Base-by-base conservation (phyloP, 2,113 vertebrate genomes). In the Uropsilus gracilis region DNA sequence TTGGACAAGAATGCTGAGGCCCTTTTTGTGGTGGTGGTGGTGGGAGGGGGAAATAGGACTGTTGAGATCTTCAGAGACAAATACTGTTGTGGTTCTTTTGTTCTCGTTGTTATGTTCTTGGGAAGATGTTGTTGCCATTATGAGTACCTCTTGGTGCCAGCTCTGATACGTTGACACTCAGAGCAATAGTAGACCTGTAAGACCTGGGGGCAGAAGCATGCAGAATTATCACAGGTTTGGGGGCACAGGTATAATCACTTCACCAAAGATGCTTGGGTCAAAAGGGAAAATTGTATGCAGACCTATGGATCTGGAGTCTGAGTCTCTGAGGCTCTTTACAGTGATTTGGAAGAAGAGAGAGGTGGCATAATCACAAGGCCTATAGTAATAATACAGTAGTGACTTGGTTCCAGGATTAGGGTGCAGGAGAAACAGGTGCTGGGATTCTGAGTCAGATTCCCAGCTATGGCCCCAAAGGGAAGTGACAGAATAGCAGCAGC, bases 251-350 rank as follows among this genome's bases (percentile, higher is more conserved):
- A 5, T 5, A 61, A 30, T 89, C 39, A 42, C 6, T 63, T 24
- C 30, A 18, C 28, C 28, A 44, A 24, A 28, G 14, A 30, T 16
- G 6, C 28, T 68, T 39, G 26, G 4, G 24, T 59, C 50, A 37
- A 28, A 68, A 30, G 7, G 22, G 3, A 12, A 20, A 26, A 50
- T 26, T 26, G 7, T 22, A 4, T 28, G 26, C 30, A 26, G 28
- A 2, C 18, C 18, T 17, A 4, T 55, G 30, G 17, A 28, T 18
- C 13, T 2, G 0, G 39, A 12, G 5, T 30, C 17, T 12, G 24
- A 3, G 14, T 39, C 34, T 55, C 61, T n/a, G 11, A 39, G 37
- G 14, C 24, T 90, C 63, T 69, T 37, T 37, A 12, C 63, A 68
- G 30, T n/a, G 30, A 68, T 57, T 1, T 8, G 26, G 16, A 76